Conservation (phyloP, 2,113 vertebrate species). For the Tychaedon coryphoeus region DNA sequence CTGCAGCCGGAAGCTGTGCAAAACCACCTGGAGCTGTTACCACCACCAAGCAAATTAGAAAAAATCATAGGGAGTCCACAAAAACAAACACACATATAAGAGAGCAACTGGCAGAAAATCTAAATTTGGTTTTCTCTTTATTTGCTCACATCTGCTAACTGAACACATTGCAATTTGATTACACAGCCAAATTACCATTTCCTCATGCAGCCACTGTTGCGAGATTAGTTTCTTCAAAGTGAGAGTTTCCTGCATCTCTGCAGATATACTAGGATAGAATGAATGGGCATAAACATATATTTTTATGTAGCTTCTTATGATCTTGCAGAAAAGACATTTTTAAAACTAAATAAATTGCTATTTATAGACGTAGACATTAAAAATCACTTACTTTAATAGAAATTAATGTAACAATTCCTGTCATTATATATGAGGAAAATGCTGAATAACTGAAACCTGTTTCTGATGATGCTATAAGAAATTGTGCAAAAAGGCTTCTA, state of each 20-base stretch:
- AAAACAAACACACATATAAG: constrained; percentile 61
- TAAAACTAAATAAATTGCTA: not conserved
- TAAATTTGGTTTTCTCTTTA: constrained; percentile 61
- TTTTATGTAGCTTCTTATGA: not conserved
- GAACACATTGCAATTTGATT: constrained; percentile 73
- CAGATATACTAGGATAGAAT: not conserved
- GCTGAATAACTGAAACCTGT: not conserved
- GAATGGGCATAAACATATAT: not conserved
- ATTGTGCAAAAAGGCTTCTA: not conserved
- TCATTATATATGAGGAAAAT: not conserved
- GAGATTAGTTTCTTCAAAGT: constrained; percentile 55
- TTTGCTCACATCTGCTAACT: constrained; percentile 75
- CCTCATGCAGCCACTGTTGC: constrained; percentile 19
- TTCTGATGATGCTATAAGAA: not conserved
- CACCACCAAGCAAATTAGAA: constrained; percentile 42
- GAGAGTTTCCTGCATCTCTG: constrained; percentile 43
- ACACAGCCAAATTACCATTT: constrained; percentile 65
- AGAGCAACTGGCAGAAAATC: constrained; percentile 57
- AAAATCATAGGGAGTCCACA: constrained; percentile 64
- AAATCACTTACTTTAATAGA: not conserved
- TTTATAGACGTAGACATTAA: not conserved
- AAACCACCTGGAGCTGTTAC: not conserved
- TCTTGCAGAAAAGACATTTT: not conserved
- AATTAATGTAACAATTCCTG: not conserved
- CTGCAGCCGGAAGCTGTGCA: constrained; percentile 36